These are phyloP conservation scores for Ailurus styani DNA, from an alignment of 2,113 vertebrate genomes.

Conservation along the genomic window DNA sequence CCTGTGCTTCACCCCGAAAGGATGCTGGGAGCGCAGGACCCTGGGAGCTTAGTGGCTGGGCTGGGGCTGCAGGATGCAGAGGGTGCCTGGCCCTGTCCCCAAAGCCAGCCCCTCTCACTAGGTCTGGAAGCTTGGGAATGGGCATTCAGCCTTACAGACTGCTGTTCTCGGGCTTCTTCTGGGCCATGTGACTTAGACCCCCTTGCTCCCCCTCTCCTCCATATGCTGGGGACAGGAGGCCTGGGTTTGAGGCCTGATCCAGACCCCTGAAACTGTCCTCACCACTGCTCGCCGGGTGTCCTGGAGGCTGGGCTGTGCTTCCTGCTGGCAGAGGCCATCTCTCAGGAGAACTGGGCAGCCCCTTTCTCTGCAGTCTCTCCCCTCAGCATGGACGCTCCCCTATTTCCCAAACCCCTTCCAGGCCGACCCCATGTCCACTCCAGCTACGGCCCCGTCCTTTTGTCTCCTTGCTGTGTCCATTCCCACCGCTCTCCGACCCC, in stretches of 20 bases:
- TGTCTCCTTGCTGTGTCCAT: neutral
- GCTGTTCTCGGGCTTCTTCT: neutral
- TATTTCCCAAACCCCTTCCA: neutral
- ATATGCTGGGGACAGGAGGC: neutral
- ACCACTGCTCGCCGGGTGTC: neutral
- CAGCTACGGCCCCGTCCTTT: neutral
- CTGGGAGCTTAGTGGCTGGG: neutral
- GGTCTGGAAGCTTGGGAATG: neutral
- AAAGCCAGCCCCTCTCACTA: neutral
- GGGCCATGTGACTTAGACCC: neutral
- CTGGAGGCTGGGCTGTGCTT: fast-evolving
- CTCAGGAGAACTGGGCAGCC: neutral
- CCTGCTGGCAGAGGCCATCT: neutral
- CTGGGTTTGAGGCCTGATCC: neutral
- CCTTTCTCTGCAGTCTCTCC: neutral
- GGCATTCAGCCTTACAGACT: neutral
- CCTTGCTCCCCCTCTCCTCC: neutral
- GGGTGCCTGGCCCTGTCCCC: neutral
- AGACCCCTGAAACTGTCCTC: neutral
- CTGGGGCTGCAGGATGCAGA: neutral
- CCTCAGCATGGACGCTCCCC: neutral
- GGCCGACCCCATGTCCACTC: neutral
- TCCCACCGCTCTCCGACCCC: neutral
- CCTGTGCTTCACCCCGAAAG: neutral
- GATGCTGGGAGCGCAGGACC: neutral